Percentiles rank a stretch among this genome's conserved stretches.
Evolutionary conservation across 1,140 invertebrate species (phyloP).

Genomic region (Drosophila rhopaloa): DNA sequence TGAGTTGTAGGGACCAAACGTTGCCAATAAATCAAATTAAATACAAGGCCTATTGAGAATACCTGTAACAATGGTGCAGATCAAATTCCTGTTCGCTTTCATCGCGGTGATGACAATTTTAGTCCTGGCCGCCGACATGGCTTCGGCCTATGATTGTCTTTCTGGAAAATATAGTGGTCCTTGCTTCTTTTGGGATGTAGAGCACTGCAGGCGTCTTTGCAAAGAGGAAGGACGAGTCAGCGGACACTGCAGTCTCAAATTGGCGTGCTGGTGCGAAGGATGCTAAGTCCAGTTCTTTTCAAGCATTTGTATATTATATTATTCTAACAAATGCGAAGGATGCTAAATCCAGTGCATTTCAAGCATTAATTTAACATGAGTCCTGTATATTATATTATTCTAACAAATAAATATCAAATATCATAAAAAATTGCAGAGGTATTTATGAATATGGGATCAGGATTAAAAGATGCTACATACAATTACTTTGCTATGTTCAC

Average conservation of each 20-base stretch:
- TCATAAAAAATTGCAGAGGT: too few species aligned
- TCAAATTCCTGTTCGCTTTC: conserved; percentile 10
- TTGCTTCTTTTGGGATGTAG: neutral
- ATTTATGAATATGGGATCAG: too few species aligned
- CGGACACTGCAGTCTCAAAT: neutral
- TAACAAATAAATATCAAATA: too few species aligned
- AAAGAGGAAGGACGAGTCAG: neutral
- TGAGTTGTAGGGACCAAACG: neutral
- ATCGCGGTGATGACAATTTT: conserved; percentile 5
- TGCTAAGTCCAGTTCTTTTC: neutral
- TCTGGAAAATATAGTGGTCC: neutral
- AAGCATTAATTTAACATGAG: too few species aligned
- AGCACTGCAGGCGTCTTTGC: neutral
- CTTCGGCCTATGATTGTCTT: neutral
- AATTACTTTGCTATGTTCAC: too few species aligned
- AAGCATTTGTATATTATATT: too few species aligned
- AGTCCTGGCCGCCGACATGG: neutral
- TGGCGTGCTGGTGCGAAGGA: conserved; percentile 4
- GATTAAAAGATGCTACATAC: too few species aligned
- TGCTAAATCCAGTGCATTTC: too few species aligned
- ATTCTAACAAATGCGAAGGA: neutral
- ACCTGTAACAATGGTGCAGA: conserved; percentile 8
- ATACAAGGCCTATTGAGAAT: neutral
- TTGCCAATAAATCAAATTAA: neutral
- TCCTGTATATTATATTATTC: too few species aligned